These are phyloP conservation scores for Dallia pectoralis DNA, from an alignment of 2,797 vertebrate genomes.

Conservation along the genomic window DNA sequence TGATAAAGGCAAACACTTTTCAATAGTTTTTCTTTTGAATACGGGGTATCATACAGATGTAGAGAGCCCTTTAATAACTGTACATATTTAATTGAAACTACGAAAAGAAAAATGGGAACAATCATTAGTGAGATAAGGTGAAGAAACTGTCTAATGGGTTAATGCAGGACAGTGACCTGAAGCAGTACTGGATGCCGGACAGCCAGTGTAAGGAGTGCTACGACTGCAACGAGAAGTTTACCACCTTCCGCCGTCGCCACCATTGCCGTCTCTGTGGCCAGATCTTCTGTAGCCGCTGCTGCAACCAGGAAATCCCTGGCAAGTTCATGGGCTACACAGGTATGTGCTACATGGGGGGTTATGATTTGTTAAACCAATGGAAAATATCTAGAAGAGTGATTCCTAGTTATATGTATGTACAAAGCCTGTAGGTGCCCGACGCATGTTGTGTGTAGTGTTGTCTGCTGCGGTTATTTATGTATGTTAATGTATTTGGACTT, in stretches of 20 bases:
- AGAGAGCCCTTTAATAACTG: no score
- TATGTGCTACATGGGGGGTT: conserved; percentile 50
- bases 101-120: no score
- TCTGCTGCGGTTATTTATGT: not conserved
- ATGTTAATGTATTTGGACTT: not conserved
- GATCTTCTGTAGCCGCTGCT: conserved; percentile 99
- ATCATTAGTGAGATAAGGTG: no score
- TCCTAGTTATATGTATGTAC: not conserved
- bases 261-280: conserved; percentile 96
- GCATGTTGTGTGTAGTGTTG: conserved; percentile 3
- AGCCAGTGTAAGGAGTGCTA: conserved; percentile 99
- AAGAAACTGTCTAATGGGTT: no score
- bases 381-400: not conserved
- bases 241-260: conserved; percentile 94
- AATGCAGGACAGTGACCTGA: conserved; percentile 98
- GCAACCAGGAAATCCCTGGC: conserved; percentile 98
- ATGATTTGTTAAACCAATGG: not conserved
- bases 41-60: no score
- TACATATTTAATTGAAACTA: no score
- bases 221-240: conserved; percentile 98
- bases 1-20: not conserved
- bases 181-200: conserved; percentile 99
- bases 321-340: conserved; percentile 99
- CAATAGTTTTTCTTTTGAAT: no score
- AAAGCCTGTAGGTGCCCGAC: not conserved